Conservation (phyloP, 2,113 vertebrate genomes). For the Platysteira castanea region DNA sequence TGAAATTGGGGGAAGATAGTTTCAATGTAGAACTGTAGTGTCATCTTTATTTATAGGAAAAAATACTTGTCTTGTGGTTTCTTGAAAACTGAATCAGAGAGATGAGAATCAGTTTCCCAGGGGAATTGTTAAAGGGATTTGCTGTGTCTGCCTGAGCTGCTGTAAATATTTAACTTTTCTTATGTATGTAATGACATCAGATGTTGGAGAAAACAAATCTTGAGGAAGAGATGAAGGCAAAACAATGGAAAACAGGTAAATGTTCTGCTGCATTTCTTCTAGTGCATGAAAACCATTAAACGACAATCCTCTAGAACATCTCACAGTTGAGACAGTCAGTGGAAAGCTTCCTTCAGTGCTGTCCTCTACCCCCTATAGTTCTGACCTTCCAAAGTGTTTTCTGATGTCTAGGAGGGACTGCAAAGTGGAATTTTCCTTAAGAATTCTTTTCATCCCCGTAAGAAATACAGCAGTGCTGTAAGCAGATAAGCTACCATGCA, state of each 20-base stretch:
- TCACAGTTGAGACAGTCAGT: rapidly evolving
- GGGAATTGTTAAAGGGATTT: neutral
- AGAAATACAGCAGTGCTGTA: neutral
- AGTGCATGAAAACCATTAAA: neutral
- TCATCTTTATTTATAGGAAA: neutral
- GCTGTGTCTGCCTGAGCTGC: neutral
- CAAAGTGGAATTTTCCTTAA: neutral
- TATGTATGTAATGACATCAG: neutral
- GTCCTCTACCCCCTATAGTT: too few relatives aligned
- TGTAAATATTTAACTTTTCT: neutral
- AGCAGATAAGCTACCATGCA: too few relatives aligned
- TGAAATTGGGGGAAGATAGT: neutral
- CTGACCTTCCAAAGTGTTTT: neutral
- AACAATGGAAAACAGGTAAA: neutral
- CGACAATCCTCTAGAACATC: neutral
- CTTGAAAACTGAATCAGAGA: neutral
- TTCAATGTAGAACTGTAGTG: neutral
- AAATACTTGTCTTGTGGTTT: neutral
- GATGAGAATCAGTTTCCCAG: neutral
- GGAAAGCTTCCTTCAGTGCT: neutral
- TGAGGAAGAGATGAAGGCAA: neutral
- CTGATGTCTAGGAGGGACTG: neutral
- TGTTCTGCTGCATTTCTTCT: neutral
- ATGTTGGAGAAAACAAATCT: neutral
- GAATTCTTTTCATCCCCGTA: neutral